phyloP scores from a whole-genome alignment of 2,113 vertebrate genomes.

The Petaurus breviceps region DNA sequence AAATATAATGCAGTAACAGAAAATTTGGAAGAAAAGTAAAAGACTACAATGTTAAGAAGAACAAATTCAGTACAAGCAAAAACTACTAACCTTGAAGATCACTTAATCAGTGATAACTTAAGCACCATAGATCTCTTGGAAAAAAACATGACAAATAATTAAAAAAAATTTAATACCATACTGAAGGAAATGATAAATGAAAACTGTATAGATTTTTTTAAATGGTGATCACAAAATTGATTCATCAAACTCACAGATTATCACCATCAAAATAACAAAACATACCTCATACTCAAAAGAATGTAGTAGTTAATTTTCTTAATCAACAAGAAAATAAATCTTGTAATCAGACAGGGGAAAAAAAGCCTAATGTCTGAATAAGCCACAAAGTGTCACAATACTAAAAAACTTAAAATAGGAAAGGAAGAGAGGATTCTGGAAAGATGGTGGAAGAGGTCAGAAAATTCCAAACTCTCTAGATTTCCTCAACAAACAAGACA shows the following conservation, averaged over 20 bases:
- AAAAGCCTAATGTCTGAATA: neutral
- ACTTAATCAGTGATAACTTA: neutral
- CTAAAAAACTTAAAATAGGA: neutral
- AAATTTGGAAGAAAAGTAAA: neutral
- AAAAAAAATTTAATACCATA: neutral
- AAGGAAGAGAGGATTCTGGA: neutral
- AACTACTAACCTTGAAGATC: neutral
- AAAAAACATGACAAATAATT: neutral
- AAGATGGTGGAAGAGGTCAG: no score
- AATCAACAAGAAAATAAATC: neutral
- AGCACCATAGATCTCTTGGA: neutral
- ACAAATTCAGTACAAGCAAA: neutral
- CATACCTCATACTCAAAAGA: neutral
- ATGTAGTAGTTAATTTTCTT: neutral
- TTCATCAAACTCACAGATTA: neutral
- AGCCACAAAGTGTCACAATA: neutral
- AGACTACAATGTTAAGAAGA: neutral
- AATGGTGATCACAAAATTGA: neutral
- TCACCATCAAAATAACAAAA: neutral
- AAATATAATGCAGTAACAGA: neutral
- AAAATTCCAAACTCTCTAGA: no score
- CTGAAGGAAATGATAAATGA: neutral
- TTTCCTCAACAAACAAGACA: no score
- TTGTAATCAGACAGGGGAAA: neutral
- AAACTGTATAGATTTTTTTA: neutral